These are phyloP conservation scores for Aricia agestis DNA, from an alignment of 1,140 invertebrate species.

Conservation along the genomic window DNA sequence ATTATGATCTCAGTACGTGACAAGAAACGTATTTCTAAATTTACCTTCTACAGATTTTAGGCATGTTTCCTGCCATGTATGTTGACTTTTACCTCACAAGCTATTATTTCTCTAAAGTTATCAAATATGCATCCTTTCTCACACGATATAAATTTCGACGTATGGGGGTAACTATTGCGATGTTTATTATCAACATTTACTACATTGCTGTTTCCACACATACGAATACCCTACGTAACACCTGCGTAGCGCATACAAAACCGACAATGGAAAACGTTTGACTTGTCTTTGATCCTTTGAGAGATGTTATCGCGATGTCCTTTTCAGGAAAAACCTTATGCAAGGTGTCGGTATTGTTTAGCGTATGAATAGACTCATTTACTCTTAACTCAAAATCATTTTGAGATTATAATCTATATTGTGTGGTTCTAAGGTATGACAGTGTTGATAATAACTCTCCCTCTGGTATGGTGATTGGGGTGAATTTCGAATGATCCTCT, in stretches of 20 bases:
- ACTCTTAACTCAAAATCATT: constrained; percentile 13
- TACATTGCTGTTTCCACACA: constrained; percentile 11
- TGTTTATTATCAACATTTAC: background rate
- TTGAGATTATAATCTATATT: constrained; percentile 2
- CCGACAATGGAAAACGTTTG: background rate
- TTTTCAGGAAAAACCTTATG: background rate
- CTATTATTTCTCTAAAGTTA: constrained; percentile 24
- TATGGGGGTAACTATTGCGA: background rate
- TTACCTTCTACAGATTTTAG: too few relatives aligned
- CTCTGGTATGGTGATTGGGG: background rate
- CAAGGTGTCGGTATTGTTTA: background rate
- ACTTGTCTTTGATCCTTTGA: background rate
- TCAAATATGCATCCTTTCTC: constrained; percentile 62
- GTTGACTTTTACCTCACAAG: too few relatives aligned
- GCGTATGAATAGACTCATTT: constrained; percentile 14
- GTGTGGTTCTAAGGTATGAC: constrained; percentile 7
- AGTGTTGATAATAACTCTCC: constrained; percentile 5
- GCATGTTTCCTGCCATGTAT: too few relatives aligned
- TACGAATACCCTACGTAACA: background rate
- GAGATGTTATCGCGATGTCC: constrained; percentile 3
- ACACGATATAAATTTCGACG: constrained; percentile 34
- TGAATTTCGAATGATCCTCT: background rate
- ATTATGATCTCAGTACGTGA: too few relatives aligned
- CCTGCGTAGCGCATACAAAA: background rate
- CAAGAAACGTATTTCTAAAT: too few relatives aligned